A percentile compares a stretch with the other conserved stretches of the same genome.
These are phyloP conservation scores for Apodemia mormo DNA, from an alignment of 2,888 invertebrate species.

Conservation along the genomic window DNA sequence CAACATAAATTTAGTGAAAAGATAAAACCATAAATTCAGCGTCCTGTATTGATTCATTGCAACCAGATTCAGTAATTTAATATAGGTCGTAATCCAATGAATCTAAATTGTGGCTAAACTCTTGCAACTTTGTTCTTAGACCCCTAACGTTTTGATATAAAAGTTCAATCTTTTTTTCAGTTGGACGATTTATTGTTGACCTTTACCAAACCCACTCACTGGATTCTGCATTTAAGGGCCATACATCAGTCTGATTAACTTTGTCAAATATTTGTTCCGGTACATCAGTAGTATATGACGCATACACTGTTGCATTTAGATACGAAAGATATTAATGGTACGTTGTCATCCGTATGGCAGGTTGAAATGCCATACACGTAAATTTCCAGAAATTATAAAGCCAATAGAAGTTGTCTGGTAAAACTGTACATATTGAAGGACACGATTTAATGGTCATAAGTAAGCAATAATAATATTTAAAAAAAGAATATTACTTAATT, in stretches of 20 bases:
- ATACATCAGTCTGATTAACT: slow-evolving; percentile 33
- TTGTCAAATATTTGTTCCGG: slow-evolving; percentile 35
- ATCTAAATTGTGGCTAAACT: slow-evolving; percentile 24
- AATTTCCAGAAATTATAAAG: no score
- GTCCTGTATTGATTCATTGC: slow-evolving; percentile 35
- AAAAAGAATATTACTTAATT: no score
- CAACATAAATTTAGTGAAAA: no score
- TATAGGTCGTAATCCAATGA: slow-evolving; percentile 31
- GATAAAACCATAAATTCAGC: slow-evolving; percentile 28
- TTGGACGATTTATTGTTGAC: slow-evolving; percentile 23
- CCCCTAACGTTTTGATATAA: slow-evolving; percentile 30
- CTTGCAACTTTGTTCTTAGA: slow-evolving; percentile 26
- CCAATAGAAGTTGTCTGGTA: no score
- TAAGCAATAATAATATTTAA: no score
- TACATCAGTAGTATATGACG: slow-evolving; percentile 39
- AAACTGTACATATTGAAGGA: no score
- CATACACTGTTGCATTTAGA: slow-evolving; percentile 23
- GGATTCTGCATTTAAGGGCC: slow-evolving; percentile 37
- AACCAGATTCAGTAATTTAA: slow-evolving; percentile 39
- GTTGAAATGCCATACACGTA: no score
- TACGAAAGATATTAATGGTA: no score
- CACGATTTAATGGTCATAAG: no score
- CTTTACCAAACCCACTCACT: slow-evolving; percentile 41
- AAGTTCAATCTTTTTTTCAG: slow-evolving; percentile 12
- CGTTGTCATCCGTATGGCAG: no score